A percentile compares a stretch with the other conserved stretches of the same genome.
phyloP scores from a whole-genome alignment of 2,888 invertebrate species.

The Euplagia quadripunctaria region DNA sequence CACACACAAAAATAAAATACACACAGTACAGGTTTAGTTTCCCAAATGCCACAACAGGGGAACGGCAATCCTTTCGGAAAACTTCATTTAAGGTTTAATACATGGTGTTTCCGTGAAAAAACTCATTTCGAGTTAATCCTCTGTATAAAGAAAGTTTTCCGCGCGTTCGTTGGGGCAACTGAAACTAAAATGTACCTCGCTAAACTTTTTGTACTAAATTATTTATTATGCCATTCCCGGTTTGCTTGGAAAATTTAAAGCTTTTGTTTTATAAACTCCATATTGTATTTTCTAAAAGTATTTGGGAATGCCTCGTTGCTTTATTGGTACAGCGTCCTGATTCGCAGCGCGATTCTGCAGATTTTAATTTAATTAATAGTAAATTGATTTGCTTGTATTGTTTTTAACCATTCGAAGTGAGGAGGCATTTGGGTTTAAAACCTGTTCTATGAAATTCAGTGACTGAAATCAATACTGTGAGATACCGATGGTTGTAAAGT shows the following conservation, averaged over 20 bases:
- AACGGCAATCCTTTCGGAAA: slow-evolving; percentile 45
- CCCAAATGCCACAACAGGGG: slow-evolving; percentile 15
- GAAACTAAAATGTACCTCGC: slow-evolving; percentile 55
- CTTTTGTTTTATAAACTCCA: slow-evolving; percentile 32
- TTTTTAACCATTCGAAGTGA: no score
- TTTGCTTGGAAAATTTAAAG: slow-evolving; percentile 40
- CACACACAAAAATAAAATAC: slow-evolving; percentile 21
- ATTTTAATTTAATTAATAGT: not conserved
- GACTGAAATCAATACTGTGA: no score
- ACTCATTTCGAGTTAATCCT: slow-evolving; percentile 73
- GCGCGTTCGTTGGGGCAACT: slow-evolving; percentile 53
- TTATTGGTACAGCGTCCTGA: not conserved
- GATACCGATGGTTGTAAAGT: no score
- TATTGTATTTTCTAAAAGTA: slow-evolving; percentile 25
- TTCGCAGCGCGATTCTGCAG: not conserved
- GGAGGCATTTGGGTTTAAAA: no score
- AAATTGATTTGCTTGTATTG: no score
- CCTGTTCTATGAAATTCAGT: no score
- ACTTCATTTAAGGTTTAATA: slow-evolving; percentile 47
- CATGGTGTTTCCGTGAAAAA: slow-evolving; percentile 61
- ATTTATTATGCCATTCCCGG: slow-evolving; percentile 55
- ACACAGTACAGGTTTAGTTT: slow-evolving; percentile 20
- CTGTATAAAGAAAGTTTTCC: slow-evolving; percentile 64
- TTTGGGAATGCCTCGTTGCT: slow-evolving; percentile 8
- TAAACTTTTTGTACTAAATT: slow-evolving; percentile 62